Percentiles rank a stretch among this genome's conserved stretches.
phyloP scores from a whole-genome alignment of 2,113 vertebrate genomes.

The Rattus norvegicus region DNA sequence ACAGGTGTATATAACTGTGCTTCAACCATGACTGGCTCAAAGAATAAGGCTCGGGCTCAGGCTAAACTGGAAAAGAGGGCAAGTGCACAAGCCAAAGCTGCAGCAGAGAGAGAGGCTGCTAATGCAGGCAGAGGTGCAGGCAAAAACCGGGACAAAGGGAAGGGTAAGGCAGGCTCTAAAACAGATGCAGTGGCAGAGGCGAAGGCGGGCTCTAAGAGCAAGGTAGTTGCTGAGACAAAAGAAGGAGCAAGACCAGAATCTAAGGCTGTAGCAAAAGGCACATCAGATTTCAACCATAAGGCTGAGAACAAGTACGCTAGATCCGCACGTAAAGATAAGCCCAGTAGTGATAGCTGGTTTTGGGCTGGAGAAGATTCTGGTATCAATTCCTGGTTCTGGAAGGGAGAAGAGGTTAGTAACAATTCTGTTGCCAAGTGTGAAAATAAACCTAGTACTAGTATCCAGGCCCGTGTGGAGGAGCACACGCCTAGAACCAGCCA shows the following conservation, averaged over 20 bases:
- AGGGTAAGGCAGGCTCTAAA: conserved; percentile 4
- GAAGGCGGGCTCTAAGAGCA: conserved; percentile 59
- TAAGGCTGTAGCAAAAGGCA: conserved; percentile 13
- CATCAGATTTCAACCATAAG: neutral
- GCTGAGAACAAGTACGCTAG: neutral
- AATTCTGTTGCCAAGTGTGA: conserved; percentile 29
- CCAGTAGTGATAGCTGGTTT: conserved; percentile 51
- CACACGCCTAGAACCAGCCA: neutral
- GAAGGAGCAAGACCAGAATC: conserved; percentile 5
- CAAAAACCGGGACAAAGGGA: conserved; percentile 58
- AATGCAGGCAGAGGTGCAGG: neutral
- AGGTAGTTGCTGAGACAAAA: conserved; percentile 20
- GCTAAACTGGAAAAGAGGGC: conserved; percentile 52
- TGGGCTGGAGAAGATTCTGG: conserved; percentile 61
- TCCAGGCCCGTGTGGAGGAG: conserved; percentile 14
- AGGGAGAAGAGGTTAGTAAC: conserved; percentile 55
- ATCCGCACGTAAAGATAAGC: conserved; percentile 50
- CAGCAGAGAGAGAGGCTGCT: conserved; percentile 49
- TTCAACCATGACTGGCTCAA: conserved; percentile 64
- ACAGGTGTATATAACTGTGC: conserved; percentile 17
- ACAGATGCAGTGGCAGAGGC: neutral
- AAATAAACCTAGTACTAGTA: conserved; percentile 20
- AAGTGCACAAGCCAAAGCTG: conserved; percentile 21
- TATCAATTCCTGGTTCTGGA: conserved; percentile 60
- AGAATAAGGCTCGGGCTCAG: conserved; percentile 61